Conservation (phyloP, 2,888 invertebrate genomes). For the Orthonevra nobilis region DNA sequence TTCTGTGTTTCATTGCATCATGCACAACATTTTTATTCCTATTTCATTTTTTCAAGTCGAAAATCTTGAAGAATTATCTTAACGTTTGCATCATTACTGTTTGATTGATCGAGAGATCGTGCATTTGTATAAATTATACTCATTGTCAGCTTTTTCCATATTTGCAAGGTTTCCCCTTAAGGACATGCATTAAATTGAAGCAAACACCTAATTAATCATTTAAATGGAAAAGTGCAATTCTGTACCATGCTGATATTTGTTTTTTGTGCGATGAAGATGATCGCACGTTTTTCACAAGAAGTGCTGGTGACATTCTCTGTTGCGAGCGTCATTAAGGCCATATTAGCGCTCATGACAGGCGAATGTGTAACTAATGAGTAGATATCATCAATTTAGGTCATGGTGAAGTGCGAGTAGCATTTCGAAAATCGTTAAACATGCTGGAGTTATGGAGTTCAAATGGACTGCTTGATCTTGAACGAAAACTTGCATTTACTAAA, state of each 20-base stretch:
- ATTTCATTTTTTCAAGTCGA: too few species aligned
- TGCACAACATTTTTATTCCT: too few species aligned
- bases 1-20: too few species aligned
- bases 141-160: too few species aligned
- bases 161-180: neutral
- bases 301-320: constrained; percentile 40
- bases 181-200: neutral
- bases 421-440: too few species aligned
- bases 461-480: too few species aligned
- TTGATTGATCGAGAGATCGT: neutral
- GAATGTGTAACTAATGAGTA: constrained; percentile 37
- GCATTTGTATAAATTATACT: neutral
- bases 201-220: constrained; percentile 29
- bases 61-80: too few species aligned
- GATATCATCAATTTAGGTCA: constrained; percentile 48
- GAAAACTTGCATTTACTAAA: too few species aligned
- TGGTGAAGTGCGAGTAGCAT: constrained; percentile 17
- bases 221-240: neutral
- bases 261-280: constrained; percentile 10
- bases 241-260: constrained; percentile 5
- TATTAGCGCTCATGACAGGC: constrained; percentile 25
- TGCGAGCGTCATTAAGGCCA: constrained; percentile 39
- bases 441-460: too few species aligned
- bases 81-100: neutral
- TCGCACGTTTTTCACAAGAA: constrained; percentile 22